These are phyloP conservation scores for Heliconius hermathena DNA, from an alignment of 1,140 invertebrate species.

Conservation along the genomic window DNA sequence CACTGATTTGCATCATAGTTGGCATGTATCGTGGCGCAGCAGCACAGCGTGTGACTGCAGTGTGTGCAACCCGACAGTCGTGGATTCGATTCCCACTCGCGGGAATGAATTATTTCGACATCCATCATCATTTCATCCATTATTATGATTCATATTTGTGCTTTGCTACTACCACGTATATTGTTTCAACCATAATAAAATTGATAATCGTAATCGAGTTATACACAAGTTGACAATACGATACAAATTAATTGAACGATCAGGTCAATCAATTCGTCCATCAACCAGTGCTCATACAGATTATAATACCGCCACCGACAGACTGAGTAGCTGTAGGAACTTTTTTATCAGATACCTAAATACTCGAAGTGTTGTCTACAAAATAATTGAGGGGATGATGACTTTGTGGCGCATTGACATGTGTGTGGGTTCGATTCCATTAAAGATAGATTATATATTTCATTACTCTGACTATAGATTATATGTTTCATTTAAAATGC, in stretches of 20 bases:
- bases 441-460: neutral
- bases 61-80: too few relatives aligned
- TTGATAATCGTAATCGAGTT: neutral
- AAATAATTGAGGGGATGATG: neutral
- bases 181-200: neutral
- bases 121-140: too few relatives aligned
- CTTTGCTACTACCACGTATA: neutral
- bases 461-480: too few relatives aligned
- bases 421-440: neutral
- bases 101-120: too few relatives aligned
- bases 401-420: neutral
- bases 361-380: neutral
- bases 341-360: neutral
- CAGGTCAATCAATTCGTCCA: neutral
- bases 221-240: neutral
- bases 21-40: too few relatives aligned
- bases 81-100: too few relatives aligned
- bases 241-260: neutral
- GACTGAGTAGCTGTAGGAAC: too few relatives aligned
- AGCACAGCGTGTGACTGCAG: too few relatives aligned
- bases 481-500: too few relatives aligned
- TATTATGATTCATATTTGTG: neutral
- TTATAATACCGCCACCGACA: neutral
- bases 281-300: too few relatives aligned
- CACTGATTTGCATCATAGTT: too few relatives aligned